Evolutionary conservation across 2,888 invertebrate species (phyloP).

Genomic region (Leistus spinibarbis): DNA sequence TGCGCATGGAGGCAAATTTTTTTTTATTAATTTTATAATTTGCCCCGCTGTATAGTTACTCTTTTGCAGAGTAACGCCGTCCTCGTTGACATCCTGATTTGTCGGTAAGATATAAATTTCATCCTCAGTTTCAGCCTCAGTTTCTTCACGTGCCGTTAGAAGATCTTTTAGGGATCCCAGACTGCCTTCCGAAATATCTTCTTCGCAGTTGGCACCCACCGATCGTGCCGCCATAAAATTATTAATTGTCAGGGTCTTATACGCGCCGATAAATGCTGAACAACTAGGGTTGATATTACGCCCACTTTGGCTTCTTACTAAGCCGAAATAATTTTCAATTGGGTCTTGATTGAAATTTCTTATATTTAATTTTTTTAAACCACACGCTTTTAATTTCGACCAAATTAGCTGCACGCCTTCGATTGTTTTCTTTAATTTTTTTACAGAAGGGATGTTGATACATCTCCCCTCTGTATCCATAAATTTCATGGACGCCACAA

Average conservation of each 20-base stretch:
- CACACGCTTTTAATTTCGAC: background rate
- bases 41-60: no score
- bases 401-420: background rate
- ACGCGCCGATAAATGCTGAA: slow-evolving; percentile 15
- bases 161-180: no score
- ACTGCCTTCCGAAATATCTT: background rate
- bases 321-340: slow-evolving; percentile 33
- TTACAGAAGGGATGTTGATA: no score
- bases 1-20: no score
- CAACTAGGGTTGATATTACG: slow-evolving; percentile 27
- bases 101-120: no score
- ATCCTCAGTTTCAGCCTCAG: no score
- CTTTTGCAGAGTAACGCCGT: no score
- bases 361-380: background rate
- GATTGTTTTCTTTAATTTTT: background rate
- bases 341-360: slow-evolving; percentile 31
- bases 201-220: slow-evolving; percentile 28
- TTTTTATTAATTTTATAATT: no score
- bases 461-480: no score
- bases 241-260: slow-evolving; percentile 33
- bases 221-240: slow-evolving; percentile 30
- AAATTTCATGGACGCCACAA: background rate
- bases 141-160: no score
- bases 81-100: no score
- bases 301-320: slow-evolving; percentile 22